Evolutionary conservation across 2,888 invertebrate species (phyloP), one percentile per base, ranked within the genome.

Genomic region (Phrixothrix hirtus): DNA sequence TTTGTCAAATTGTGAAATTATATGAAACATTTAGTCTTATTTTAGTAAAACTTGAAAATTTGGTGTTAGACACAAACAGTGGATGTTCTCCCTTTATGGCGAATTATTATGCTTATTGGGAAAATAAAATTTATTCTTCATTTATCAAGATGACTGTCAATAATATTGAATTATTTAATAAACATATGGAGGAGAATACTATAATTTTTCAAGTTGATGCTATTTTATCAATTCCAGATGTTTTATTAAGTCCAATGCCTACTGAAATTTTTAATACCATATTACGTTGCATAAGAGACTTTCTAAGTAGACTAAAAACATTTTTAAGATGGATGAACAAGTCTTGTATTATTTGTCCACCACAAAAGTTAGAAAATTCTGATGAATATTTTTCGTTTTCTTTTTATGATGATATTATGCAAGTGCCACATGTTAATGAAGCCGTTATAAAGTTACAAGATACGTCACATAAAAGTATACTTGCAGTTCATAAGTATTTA

Each of bases 271-370:
- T 88, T 70, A 89, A 87, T 57, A 85, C 89, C 16, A 82, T 92
- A 10, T 77, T 89, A 9, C 83, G 85, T 61, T 84, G 86, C 61
- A 81, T 88, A 10, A 85, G 87, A 63, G 89, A 92, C 70, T 87
- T 90, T 66, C 75, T 93, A 1, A 86, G 87, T 56, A 83, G 88
- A 53, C 72, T 92, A 3, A 88, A 87, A 63, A 74, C 80, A 0
- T 90, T 95, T 67, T 83, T 88, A 0, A 84, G 95, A 5, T 95
- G 95, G 95, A 88, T 91, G 88, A 80, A 84, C 62, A 85, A 85
- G 7, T 88, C 89, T 0, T 95, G 94, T 65, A 68, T 90, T 0
- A 81, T 85, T 27, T 89, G 89, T 53, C 79, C 83, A 1, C 83
- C 87, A 0, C 82, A 86, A 57, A 78, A 77, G 59, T 75, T 83